phyloP scores from a whole-genome alignment of 2,888 invertebrate species.

The Scaptomyza polygonia region DNA sequence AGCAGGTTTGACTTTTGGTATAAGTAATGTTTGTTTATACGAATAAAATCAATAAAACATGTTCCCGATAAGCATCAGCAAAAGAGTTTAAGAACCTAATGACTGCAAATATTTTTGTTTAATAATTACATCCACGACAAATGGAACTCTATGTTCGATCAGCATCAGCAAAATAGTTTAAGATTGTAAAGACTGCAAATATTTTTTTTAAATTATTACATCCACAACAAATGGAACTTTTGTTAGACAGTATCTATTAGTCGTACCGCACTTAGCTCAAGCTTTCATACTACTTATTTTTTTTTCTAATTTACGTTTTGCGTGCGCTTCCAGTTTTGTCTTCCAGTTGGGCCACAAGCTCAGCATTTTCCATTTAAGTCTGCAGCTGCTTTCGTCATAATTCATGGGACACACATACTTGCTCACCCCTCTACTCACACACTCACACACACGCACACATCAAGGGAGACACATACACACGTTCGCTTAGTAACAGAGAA shows the following conservation, averaged over 20 bases:
- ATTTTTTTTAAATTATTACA: too few relatives aligned
- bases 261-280: background rate
- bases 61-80: background rate
- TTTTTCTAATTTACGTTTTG: slow-evolving; percentile 71
- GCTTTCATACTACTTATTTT: slow-evolving; percentile 24
- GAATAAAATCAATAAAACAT: background rate
- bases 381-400: slow-evolving; percentile 78
- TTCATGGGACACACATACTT: slow-evolving; percentile 56
- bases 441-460: slow-evolving; percentile 11
- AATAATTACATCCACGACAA: too few relatives aligned
- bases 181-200: too few relatives aligned
- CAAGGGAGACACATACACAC: slow-evolving; percentile 10
- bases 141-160: too few relatives aligned
- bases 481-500: slow-evolving; percentile 22
- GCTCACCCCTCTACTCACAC: slow-evolving; percentile 10
- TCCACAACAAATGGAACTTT: background rate
- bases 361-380: slow-evolving; percentile 74
- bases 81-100: background rate
- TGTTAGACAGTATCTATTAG: background rate
- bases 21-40: too few relatives aligned
- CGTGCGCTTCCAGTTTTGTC: slow-evolving; percentile 32
- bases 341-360: slow-evolving; percentile 21
- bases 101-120: background rate
- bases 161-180: too few relatives aligned
- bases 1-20: too few relatives aligned